These are phyloP conservation scores for Kudoa iwatai DNA, from an alignment of 30 jellyfish, hydroid and myxozoan species.

Conservation along the genomic window DNA sequence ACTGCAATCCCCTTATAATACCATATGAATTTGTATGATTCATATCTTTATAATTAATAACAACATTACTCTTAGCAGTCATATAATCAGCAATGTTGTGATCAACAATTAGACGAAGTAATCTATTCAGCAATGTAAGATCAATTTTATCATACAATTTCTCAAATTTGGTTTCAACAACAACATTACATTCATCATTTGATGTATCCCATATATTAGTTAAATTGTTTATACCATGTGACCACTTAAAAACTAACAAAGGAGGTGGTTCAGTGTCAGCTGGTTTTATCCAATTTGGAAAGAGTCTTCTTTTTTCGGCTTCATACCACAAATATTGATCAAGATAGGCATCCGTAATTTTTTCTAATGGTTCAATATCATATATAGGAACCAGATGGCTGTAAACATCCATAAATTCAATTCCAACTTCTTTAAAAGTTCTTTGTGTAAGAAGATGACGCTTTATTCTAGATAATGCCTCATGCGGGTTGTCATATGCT, in stretches of 20 bases:
- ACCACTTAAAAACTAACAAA: constrained; percentile 64
- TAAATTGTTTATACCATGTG: constrained; percentile 78
- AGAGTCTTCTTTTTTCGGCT: constrained; percentile 66
- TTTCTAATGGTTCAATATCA: constrained; percentile 85
- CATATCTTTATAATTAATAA: constrained; percentile 85
- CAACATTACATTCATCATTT: constrained; percentile 79
- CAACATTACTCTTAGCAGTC: constrained; percentile 87
- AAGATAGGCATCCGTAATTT: constrained; percentile 82
- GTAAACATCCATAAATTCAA: constrained; percentile 83
- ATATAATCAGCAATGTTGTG: constrained; percentile 90
- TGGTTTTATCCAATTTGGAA: constrained; percentile 93
- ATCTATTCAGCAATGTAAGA: constrained; percentile 47
- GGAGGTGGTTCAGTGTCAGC: constrained; percentile 98
- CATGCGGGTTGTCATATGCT: constrained; percentile 94
- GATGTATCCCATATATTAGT: constrained; percentile 75
- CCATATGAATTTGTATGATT: constrained; percentile 85
- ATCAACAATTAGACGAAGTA: constrained; percentile 55
- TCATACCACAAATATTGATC: constrained; percentile 92
- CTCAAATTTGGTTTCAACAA: constrained; percentile 83
- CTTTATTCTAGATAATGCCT: constrained; percentile 72
- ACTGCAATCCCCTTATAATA: constrained; percentile 61
- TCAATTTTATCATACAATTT: constrained; percentile 65
- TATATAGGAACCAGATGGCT: constrained; percentile 85
- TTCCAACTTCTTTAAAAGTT: constrained; percentile 95
- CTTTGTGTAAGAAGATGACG: constrained; percentile 88